These are phyloP conservation scores for Argyrosomus regius DNA, from an alignment of 2,797 vertebrate species.

Conservation along the genomic window DNA sequence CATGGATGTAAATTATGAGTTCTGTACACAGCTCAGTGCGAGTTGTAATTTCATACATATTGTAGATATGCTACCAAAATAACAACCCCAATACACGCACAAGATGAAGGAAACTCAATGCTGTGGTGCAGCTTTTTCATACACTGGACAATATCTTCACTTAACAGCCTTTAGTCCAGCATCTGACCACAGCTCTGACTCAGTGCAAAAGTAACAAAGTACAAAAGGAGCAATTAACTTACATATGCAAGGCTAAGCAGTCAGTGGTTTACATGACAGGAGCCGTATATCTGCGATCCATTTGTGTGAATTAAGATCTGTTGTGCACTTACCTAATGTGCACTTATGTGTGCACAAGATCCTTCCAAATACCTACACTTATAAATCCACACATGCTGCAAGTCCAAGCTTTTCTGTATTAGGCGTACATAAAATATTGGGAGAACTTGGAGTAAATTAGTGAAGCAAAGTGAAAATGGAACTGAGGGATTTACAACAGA, in stretches of 20 bases:
- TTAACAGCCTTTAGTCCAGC: conserved; percentile 22
- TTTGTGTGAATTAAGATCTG: conserved; percentile 37
- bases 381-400: conserved; percentile 22
- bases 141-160: conserved; percentile 22
- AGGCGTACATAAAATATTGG: not conserved
- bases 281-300: conserved; percentile 37
- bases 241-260: conserved; percentile 33
- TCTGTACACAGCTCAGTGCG: conserved; percentile 28
- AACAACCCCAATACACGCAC: conserved; percentile 21
- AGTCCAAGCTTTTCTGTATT: conserved; percentile 46
- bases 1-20: conserved; percentile 50
- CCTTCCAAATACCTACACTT: conserved; percentile 30
- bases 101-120: conserved; percentile 21
- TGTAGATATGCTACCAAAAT: conserved; percentile 36
- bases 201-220: conserved; percentile 26
- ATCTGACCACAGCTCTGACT: conserved; percentile 25
- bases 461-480: conserved; percentile 45
- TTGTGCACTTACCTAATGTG: conserved; percentile 18
- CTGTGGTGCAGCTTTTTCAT: conserved; percentile 29
- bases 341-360: conserved; percentile 37
- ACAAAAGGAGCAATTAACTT: conserved; percentile 43
- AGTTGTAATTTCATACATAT: conserved; percentile 43
- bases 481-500: conserved; percentile 37
- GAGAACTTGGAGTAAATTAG: conserved; percentile 47
- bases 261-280: conserved; percentile 47